Evolutionary conservation across 2,888 invertebrate genomes (phyloP), one percentile per base, ranked within the genome.

Genomic region (Caenorhabditis sp.): DNA sequence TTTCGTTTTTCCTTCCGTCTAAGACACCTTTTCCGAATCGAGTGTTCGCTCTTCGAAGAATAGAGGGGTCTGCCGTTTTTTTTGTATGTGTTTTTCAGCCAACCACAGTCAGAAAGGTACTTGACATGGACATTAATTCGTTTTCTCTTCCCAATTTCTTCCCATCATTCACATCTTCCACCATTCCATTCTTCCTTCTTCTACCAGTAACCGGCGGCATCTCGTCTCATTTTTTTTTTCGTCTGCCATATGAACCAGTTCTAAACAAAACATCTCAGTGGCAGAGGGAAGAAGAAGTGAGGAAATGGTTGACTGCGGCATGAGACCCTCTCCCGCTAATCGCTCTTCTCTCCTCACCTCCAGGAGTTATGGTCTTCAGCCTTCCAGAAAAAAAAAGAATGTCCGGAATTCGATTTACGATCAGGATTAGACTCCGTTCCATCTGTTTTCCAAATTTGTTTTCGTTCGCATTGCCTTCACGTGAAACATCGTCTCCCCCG

Each of bases 211-310:
- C 75, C 58, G 66, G 74, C 59, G 54, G 47, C 63, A 54, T 54
- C 59, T 61, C 51, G 70, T 63, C 77, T 63, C 28, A 44, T 54
- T 58, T 35, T 26, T 38, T 44, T 35, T 58, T 41, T 41, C 28
- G 28, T 47, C 31, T 72, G 41, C 77, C 77, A 63, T 19, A 47
- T 31, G 68, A 77, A 77, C 77, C 77, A 77, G 77, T 77, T 77
- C 70, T 54, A 77, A 77, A 77, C 77, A 69, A 77, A 77, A 76
- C 68, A 76, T 69, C 68, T 69, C 76, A 69, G 47, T 63, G 77
- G 70, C 77, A 77, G 69, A 38, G 38, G 12, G 38, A 63, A 38
- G 68, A 68, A 68, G 51, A 66, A 49, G 49, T 59, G 68, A 61
- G 59, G 69, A 47, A 63, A 70, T 69, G 63, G 70, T 77, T 66